phyloP scores from a whole-genome alignment of 2,888 invertebrate species.

The Pyrrhia umbra region DNA sequence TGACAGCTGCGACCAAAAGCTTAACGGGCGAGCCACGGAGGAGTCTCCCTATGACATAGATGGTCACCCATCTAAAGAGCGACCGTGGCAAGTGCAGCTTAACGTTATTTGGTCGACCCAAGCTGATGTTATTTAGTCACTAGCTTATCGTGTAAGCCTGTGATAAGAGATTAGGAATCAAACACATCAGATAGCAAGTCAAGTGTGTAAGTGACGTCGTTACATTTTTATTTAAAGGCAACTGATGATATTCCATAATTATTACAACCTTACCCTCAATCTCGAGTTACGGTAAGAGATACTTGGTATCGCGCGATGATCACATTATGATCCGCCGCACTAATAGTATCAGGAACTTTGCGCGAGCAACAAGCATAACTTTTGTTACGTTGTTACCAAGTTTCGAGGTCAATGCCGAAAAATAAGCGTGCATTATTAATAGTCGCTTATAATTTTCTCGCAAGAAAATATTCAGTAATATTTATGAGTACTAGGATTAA shows the following conservation, averaged over 20 bases:
- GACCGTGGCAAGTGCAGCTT: no score
- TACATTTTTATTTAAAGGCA: no score
- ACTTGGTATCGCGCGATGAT: slow-evolving; percentile 22
- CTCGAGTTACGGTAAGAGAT: slow-evolving; percentile 14
- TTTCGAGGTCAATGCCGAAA: slow-evolving; percentile 53
- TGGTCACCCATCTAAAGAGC: no score
- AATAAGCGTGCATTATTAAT: slow-evolving; percentile 27
- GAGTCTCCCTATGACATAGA: no score
- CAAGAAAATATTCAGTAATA: not conserved
- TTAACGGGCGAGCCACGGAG: no score
- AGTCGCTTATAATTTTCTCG: slow-evolving; percentile 10
- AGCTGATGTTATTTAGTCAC: no score
- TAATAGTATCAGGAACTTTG: slow-evolving; percentile 46
- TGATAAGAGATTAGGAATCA: not conserved
- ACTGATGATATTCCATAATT: slow-evolving; percentile 7
- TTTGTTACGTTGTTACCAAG: slow-evolving; percentile 46
- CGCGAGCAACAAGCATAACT: slow-evolving; percentile 38
- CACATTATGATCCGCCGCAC: slow-evolving; percentile 33
- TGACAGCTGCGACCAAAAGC: no score
- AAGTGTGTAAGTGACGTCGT: no score
- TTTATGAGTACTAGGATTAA: not conserved
- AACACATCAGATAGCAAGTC: no score
- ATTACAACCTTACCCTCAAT: slow-evolving; percentile 11
- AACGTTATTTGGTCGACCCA: no score
- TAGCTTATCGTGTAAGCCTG: no score